These are phyloP conservation scores for Leuctra nigra DNA, from an alignment of 2,888 invertebrate genomes.

Conservation along the genomic window DNA sequence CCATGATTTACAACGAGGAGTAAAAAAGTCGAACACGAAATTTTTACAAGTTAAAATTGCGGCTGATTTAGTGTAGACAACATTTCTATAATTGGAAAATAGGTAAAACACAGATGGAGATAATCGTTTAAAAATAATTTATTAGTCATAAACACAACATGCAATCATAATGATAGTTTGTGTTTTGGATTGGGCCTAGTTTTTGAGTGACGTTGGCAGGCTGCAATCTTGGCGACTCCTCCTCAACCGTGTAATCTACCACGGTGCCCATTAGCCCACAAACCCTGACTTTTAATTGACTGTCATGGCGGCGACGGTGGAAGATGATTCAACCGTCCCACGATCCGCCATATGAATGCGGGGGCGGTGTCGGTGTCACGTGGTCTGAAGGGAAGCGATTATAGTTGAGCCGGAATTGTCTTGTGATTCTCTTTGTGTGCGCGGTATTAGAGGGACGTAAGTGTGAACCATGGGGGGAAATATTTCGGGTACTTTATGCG, in stretches of 20 bases:
- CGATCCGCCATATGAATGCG: slow-evolving; percentile 8
- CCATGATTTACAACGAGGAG: slow-evolving; percentile 8
- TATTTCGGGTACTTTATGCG: no score
- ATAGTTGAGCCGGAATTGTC: no score
- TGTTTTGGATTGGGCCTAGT: neutral
- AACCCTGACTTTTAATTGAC: slow-evolving; percentile 13
- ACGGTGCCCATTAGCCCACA: slow-evolving; percentile 14
- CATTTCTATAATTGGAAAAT: slow-evolving; percentile 13
- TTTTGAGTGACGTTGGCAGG: slow-evolving; percentile 14
- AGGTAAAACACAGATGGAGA: neutral
- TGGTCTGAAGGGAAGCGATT: neutral
- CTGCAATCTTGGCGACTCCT: slow-evolving; percentile 15
- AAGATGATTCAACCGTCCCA: slow-evolving; percentile 7
- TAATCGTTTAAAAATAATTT: slow-evolving; percentile 7
- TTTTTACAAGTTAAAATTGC: slow-evolving; percentile 1
- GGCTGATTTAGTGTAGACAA: slow-evolving; percentile 7
- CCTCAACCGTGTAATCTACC: slow-evolving; percentile 9
- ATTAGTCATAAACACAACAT: neutral
- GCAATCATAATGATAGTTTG: slow-evolving; percentile 8
- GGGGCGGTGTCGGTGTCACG: slow-evolving; percentile 12
- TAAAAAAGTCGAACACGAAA: slow-evolving; percentile 7
- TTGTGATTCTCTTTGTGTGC: no score
- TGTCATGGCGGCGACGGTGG: slow-evolving; percentile 7
- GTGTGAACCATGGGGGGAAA: no score
- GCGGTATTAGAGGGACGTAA: no score